These are phyloP conservation scores for Echeneis naucrates DNA, from an alignment of 2,797 vertebrate genomes.

Conservation along the genomic window DNA sequence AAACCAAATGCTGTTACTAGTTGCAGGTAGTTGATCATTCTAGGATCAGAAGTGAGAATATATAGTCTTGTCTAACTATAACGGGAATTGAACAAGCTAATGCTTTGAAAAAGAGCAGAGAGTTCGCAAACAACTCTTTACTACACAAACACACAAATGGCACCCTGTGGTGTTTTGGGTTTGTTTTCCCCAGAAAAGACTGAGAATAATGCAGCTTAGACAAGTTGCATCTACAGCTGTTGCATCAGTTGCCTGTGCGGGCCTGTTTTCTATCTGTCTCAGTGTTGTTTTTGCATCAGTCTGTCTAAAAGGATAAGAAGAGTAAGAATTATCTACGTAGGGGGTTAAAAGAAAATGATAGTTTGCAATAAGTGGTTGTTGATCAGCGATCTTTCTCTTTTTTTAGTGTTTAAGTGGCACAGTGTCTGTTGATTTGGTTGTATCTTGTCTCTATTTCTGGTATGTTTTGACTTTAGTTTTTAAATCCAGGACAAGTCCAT, in stretches of 20 bases:
- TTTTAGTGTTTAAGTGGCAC: conserved; percentile 14
- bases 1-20: not conserved
- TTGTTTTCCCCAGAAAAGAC: conserved; percentile 61
- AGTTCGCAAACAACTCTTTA: conserved; percentile 65
- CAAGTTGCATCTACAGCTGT: conserved; percentile 57
- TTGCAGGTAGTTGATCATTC: conserved; percentile 19
- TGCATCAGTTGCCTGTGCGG: not conserved
- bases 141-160: conserved; percentile 55
- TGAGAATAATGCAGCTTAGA: conserved; percentile 54
- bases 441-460: not conserved
- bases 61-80: conserved; percentile 55
- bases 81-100: conserved; percentile 43
- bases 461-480: not conserved
- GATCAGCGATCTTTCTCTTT: conserved; percentile 28
- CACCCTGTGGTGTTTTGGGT: conserved; percentile 62
- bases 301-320: conserved; percentile 37
- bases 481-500: conserved; percentile 43
- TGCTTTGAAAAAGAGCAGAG: conserved; percentile 52
- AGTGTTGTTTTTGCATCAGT: conserved; percentile 11
- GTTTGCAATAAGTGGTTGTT: conserved; percentile 10
- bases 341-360: conserved; percentile 22
- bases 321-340: conserved; percentile 38
- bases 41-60: conserved; percentile 60
- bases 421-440: not conserved
- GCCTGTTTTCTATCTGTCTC: conserved; percentile 50